phyloP scores from a whole-genome alignment of 2,113 vertebrate genomes.

The Dromaius novaehollandiae region DNA sequence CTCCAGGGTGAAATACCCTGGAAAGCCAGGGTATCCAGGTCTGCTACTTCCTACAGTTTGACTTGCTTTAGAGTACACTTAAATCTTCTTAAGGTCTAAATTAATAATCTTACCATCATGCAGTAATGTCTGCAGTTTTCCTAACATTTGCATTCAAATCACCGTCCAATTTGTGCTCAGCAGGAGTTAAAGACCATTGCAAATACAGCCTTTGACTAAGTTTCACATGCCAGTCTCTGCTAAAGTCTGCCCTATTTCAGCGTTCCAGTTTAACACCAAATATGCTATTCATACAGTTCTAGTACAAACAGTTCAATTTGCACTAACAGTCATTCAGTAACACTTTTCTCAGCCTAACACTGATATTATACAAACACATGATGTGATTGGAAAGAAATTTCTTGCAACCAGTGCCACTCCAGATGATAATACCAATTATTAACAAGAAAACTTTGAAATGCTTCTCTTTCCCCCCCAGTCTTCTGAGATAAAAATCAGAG shows the following conservation, averaged over 20 bases:
- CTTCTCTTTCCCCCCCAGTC: background rate
- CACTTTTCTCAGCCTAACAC: background rate
- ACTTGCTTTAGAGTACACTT: background rate
- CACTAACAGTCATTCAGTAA: background rate
- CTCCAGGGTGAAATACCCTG: background rate
- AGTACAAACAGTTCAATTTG: slow-evolving; percentile 15
- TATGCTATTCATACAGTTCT: background rate
- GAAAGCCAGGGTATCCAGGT: background rate
- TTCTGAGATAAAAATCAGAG: background rate
- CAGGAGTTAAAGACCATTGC: background rate
- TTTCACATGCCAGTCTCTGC: background rate
- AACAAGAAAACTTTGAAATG: background rate
- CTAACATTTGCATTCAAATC: background rate
- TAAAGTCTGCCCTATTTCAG: background rate
- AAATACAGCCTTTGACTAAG: background rate
- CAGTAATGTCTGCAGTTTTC: slow-evolving; percentile 23
- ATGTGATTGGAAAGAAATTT: background rate
- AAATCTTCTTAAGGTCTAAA: background rate
- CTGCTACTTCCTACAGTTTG: background rate
- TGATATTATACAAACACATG: background rate
- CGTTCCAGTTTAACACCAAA: background rate
- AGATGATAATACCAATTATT: background rate
- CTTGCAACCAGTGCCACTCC: background rate
- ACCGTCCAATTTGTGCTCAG: background rate
- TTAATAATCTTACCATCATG: background rate